Conservation (phyloP, 2,797 vertebrate species). For the Leptoclinus maculatus region DNA sequence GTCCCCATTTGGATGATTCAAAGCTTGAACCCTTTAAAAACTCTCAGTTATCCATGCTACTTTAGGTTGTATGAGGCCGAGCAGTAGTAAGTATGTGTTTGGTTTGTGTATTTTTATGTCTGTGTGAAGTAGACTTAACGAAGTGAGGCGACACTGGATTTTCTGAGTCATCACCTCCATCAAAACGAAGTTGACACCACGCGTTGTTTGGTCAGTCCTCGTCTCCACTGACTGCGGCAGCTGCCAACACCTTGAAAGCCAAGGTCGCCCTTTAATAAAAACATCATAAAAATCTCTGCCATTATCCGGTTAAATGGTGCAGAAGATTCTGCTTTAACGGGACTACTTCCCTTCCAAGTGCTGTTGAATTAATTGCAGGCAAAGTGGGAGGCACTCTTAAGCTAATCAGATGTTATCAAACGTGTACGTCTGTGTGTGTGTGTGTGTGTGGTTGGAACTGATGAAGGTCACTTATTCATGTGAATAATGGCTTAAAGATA, state of each 20-base stretch:
- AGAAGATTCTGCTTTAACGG: slow-evolving; percentile 80
- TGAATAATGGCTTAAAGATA: slow-evolving; percentile 42
- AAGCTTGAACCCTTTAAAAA: slow-evolving; percentile 1
- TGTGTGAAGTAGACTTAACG: slow-evolving; percentile 27
- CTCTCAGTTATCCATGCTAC: background rate
- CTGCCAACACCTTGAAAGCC: slow-evolving; percentile 74
- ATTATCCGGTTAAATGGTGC: slow-evolving; percentile 86
- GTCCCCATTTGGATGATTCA: slow-evolving; percentile 4
- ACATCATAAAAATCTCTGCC: slow-evolving; percentile 79
- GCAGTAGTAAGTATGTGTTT: background rate
- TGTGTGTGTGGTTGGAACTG: slow-evolving; percentile 12
- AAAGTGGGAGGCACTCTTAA: slow-evolving; percentile 69
- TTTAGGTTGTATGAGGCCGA: background rate
- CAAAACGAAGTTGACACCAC: slow-evolving; percentile 51
- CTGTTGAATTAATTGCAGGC: slow-evolving; percentile 79
- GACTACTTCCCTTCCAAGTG: slow-evolving; percentile 71
- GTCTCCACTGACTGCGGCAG: slow-evolving; percentile 33
- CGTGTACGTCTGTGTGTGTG: slow-evolving; percentile 14
- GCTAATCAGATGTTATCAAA: slow-evolving; percentile 65
- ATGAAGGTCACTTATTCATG: slow-evolving; percentile 66
- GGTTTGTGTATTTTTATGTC: background rate
- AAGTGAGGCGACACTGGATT: slow-evolving; percentile 47
- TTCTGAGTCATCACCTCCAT: slow-evolving; percentile 61
- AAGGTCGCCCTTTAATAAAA: slow-evolving; percentile 80
- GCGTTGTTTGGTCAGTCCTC: slow-evolving; percentile 48